Evolutionary conservation across 2,113 vertebrate species (phyloP).

Genomic region (Pedionomus torquatus): DNA sequence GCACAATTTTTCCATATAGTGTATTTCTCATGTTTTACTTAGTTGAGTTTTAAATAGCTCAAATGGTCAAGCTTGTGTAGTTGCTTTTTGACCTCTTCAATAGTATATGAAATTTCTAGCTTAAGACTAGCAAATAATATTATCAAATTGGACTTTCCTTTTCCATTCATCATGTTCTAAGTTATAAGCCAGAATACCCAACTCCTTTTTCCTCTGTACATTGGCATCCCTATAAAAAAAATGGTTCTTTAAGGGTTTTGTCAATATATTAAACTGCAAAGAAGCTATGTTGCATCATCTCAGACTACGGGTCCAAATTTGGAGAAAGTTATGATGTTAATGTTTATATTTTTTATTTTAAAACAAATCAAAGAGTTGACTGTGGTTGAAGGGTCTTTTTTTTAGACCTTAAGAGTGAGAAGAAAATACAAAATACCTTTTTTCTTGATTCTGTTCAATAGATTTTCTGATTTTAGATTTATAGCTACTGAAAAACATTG

Average conservation of each 20-base stretch:
- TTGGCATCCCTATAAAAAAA: not conserved
- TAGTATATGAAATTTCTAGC: not conserved
- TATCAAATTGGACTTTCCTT: not conserved
- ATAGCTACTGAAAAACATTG: not conserved
- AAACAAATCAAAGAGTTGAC: not conserved
- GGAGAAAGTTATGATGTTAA: not conserved
- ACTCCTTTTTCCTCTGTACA: not conserved
- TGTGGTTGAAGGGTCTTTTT: not conserved
- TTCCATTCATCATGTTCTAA: not conserved
- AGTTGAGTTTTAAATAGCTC: not conserved
- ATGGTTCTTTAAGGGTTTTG: not conserved
- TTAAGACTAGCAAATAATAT: not conserved
- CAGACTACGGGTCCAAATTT: not conserved
- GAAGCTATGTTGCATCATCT: not conserved
- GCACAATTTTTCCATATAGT: not conserved
- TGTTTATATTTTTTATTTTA: not conserved
- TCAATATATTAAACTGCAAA: not conserved
- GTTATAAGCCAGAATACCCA: not conserved
- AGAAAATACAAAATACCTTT: not conserved
- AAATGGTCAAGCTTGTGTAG: not conserved
- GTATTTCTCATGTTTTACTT: not conserved
- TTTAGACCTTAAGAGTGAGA: not conserved
- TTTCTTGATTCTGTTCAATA: not conserved
- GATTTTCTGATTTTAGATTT: not conserved
- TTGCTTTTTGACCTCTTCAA: not conserved